A percentile compares a stretch with the other conserved stretches of the same genome.
Evolutionary conservation across 2,888 invertebrate genomes (phyloP).

Genomic region (Coremacera marginata): DNA sequence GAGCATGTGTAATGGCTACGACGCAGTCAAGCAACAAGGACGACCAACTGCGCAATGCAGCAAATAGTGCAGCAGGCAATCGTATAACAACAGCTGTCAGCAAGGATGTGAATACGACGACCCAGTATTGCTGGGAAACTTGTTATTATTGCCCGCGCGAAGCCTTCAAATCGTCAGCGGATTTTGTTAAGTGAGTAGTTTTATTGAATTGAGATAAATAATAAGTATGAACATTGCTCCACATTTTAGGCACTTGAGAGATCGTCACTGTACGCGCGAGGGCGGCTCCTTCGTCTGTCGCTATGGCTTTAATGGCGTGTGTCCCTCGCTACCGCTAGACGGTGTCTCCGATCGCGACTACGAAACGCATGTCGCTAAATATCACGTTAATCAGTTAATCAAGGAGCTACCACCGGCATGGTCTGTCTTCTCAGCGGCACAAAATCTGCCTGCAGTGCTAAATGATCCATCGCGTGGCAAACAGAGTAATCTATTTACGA

Average conservation of each 20-base stretch:
- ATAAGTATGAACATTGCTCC: too few relatives aligned
- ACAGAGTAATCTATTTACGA: slow-evolving; percentile 92
- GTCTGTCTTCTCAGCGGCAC: slow-evolving; percentile 84
- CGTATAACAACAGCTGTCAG: slow-evolving; percentile 45
- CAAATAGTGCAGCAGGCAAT: not conserved
- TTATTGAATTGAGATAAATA: not conserved
- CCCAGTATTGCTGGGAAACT: slow-evolving; percentile 71
- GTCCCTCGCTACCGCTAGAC: slow-evolving; percentile 88
- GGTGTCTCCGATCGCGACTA: slow-evolving; percentile 91
- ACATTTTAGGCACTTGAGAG: slow-evolving; percentile 79
- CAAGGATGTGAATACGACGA: slow-evolving; percentile 37
- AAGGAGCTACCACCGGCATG: slow-evolving; percentile 70
- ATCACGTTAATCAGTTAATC: slow-evolving; percentile 71
- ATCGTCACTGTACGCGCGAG: slow-evolving; percentile 84
- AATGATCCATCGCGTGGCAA: slow-evolving; percentile 95
- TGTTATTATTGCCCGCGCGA: slow-evolving; percentile 75
- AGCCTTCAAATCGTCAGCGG: slow-evolving; percentile 72
- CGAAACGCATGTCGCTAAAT: slow-evolving; percentile 84
- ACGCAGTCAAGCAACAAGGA: slow-evolving; percentile 44
- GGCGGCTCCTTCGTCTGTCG: slow-evolving; percentile 89
- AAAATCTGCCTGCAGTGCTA: slow-evolving; percentile 94
- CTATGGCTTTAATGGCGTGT: slow-evolving; percentile 89
- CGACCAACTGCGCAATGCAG: not conserved
- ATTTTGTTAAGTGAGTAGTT: slow-evolving; percentile 74
- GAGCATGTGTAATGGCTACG: slow-evolving; percentile 61